Percentiles rank a stretch among this genome's conserved stretches.
Evolutionary conservation across 2,888 invertebrate genomes (phyloP).

Genomic region (Limulus polyphemus): DNA sequence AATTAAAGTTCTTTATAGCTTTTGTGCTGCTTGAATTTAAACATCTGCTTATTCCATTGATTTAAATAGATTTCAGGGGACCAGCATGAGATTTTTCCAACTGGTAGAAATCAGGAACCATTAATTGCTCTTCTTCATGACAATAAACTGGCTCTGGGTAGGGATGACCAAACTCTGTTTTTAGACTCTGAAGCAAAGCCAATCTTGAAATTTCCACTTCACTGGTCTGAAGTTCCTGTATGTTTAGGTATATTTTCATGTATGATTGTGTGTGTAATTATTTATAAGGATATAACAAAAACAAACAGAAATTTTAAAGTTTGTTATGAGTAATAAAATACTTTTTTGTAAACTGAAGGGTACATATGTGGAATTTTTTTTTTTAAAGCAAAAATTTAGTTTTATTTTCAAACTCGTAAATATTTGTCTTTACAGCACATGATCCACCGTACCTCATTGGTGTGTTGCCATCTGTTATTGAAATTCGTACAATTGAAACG

Average conservation of each 20-base stretch:
- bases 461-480: slow-evolving; percentile 64
- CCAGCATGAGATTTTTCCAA: slow-evolving; percentile 70
- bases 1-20: too few species aligned
- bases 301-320: too few species aligned
- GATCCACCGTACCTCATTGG: slow-evolving; percentile 87
- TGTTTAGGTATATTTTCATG: slow-evolving; percentile 46
- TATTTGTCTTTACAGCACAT: slow-evolving; percentile 50
- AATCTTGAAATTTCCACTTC: slow-evolving; percentile 55
- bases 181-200: slow-evolving; percentile 61
- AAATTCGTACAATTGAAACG: slow-evolving; percentile 74
- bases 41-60: too few species aligned
- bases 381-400: too few species aligned
- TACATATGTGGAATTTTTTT: too few species aligned
- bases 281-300: too few species aligned
- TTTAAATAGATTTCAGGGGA: slow-evolving; percentile 43
- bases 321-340: too few species aligned
- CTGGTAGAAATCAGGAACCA: slow-evolving; percentile 60
- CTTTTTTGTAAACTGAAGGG: too few species aligned
- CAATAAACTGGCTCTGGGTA: slow-evolving; percentile 55
- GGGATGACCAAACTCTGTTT: slow-evolving; percentile 74
- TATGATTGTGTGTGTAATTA: background rate
- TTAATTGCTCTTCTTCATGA: slow-evolving; percentile 41
- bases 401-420: background rate
- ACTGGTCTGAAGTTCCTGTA: slow-evolving; percentile 63
- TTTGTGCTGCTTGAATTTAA: too few species aligned